These are phyloP conservation scores for Steatornis caripensis DNA, from an alignment of 2,113 vertebrate species.

Conservation along the genomic window DNA sequence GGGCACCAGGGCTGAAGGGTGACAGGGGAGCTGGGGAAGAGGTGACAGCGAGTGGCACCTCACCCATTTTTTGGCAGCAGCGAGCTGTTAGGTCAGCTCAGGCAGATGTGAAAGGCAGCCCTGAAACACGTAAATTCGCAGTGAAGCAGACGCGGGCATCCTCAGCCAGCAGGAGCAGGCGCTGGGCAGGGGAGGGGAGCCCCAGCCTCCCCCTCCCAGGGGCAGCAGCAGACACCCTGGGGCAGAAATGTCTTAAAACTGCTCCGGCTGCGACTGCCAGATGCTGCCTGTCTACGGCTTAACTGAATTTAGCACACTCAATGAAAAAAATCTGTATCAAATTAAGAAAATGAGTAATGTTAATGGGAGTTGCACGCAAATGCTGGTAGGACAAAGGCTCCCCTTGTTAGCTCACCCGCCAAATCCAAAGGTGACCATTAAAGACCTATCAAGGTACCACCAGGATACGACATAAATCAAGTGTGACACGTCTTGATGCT, in stretches of 20 bases:
- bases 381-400: slow-evolving; percentile 24
- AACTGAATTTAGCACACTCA: slow-evolving; percentile 49
- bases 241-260: slow-evolving; percentile 11
- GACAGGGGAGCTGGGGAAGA: rapidly evolving
- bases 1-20: rapidly evolving
- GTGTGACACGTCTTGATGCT: neutral
- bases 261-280: neutral
- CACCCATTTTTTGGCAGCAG: neutral
- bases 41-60: neutral
- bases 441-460: slow-evolving; percentile 17
- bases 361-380: slow-evolving; percentile 24
- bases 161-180: neutral
- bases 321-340: slow-evolving; percentile 58
- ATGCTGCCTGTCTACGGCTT: slow-evolving; percentile 45
- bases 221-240: slow-evolving; percentile 13
- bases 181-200: neutral
- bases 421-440: neutral
- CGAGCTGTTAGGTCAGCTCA: neutral
- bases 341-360: slow-evolving; percentile 54
- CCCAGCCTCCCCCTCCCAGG: neutral
- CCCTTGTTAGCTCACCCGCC: neutral
- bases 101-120: neutral
- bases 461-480: neutral
- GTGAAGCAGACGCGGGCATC: neutral
- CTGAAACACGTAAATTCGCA: neutral